Conservation (phyloP, 2,113 vertebrate genomes). For the Erpornis zantholeuca region DNA sequence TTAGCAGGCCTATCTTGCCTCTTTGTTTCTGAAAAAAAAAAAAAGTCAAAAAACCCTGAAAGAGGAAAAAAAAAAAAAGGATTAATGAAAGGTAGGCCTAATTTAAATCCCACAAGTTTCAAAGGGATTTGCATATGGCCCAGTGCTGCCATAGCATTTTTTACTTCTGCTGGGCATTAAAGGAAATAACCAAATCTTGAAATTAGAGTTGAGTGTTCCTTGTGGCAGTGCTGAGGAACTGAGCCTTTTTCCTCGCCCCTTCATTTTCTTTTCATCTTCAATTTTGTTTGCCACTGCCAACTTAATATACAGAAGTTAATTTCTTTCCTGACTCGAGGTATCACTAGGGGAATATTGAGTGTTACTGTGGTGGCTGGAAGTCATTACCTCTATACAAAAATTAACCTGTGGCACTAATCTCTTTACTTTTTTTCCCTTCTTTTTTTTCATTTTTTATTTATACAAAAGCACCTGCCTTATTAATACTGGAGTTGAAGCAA, state of each 20-base stretch:
- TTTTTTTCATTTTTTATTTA: not conserved
- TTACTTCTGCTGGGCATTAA: constrained; percentile 9
- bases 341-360: constrained; percentile 55
- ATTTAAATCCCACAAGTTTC: not conserved
- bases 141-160: not conserved
- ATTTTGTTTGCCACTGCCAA: constrained; percentile 56
- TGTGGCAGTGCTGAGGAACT: not conserved
- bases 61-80: not conserved
- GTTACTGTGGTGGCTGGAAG: constrained; percentile 34
- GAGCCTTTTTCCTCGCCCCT: not conserved
- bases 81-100: not conserved
- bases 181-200: constrained; percentile 27
- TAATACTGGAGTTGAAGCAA: not conserved
- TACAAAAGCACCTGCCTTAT: constrained; percentile 46
- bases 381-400: constrained; percentile 57
- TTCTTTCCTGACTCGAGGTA: constrained; percentile 43
- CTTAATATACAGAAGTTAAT: constrained; percentile 56
- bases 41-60: not conserved
- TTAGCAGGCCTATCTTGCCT: not conserved
- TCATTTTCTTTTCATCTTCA: constrained; percentile 61
- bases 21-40: not conserved
- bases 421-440: not conserved
- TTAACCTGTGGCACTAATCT: constrained; percentile 36
- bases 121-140: not conserved
- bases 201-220: constrained; percentile 5